Base-by-base conservation (phyloP, 35 echinoderm and acorn worm species). In the Anneissia japonica region DNA sequence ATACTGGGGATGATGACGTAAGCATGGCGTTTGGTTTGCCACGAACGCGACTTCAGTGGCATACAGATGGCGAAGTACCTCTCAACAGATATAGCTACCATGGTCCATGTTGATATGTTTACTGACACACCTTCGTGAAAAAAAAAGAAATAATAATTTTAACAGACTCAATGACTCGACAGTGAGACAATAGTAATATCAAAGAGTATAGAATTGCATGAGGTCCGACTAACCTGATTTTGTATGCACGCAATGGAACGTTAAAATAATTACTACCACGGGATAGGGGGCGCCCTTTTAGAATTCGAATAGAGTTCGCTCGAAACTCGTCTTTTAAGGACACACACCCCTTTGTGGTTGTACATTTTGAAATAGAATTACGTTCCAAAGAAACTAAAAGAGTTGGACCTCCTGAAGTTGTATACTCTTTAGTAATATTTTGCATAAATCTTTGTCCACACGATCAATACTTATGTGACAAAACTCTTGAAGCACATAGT, bases 41-140 rank as follows among this genome's bases (percentile, higher is more conserved):
- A 99, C 4, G 85, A 86, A 1, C 96, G 82, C 1, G 96, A 99
- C 1, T 92, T 88, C 36, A 99, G 74, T 7, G 96, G 96, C 56
- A 91, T 88, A 73, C 96, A 99, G 28, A 99, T 99, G n/a, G 96
- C 96, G 36, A 94, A 92, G 41, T 99, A 99, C 35, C 96, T 38
- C 79, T 99, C 96, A 75, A 99, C 75, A 0, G 96, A 93, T 36
- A 99, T 99, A 45, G 92, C 92, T 32, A 93, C 93, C 96, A 99
- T 94, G 13, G 96, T 99, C 96, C 96, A 99, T 0, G 94, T 87
- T 3, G 96, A 99, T 13, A 99, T 92, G 0, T 89, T 83, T 5
- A 99, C 92, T 5, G 92, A 84, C 16, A 86, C 51, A 89, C 89
- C 92, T 89, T 41, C 37, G 79, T 30, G 76, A 72, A 36, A 2